Percentiles rank a stretch among this genome's conserved stretches.
Evolutionary conservation across 1,140 invertebrate species (phyloP).

Genomic region (Cotesia vestalis): DNA sequence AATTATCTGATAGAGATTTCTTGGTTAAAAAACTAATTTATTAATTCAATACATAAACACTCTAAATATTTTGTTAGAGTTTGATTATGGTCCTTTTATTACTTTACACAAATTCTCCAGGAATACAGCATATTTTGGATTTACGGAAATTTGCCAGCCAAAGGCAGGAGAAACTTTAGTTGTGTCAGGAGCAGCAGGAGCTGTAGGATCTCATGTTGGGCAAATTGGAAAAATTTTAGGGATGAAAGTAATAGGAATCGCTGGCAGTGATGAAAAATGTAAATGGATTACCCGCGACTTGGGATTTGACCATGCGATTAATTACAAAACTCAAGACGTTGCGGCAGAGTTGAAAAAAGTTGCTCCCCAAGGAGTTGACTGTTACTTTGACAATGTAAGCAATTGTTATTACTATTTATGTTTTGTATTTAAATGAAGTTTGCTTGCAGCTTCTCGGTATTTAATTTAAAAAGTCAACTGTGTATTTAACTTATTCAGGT

Average conservation of each 20-base stretch:
- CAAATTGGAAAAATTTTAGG: constrained; percentile 78
- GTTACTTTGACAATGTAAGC: constrained; percentile 79
- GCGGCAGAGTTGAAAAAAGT: constrained; percentile 67
- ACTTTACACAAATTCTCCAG: constrained; percentile 53
- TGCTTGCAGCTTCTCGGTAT: not conserved
- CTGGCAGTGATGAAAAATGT: constrained; percentile 76
- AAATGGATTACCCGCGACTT: constrained; percentile 73
- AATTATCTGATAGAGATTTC: constrained; percentile 22
- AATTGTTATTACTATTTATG: not conserved
- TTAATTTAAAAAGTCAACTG: not conserved
- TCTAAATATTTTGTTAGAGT: not conserved
- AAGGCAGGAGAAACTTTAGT: constrained; percentile 75
- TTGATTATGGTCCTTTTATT: too few relatives aligned
- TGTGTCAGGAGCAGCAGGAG: constrained; percentile 72
- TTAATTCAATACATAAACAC: not conserved
- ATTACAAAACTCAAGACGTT: constrained; percentile 75
- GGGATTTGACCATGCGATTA: constrained; percentile 75
- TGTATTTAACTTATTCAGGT: not conserved
- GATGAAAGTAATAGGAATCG: constrained; percentile 76
- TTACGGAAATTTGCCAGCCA: constrained; percentile 75
- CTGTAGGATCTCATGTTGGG: constrained; percentile 76
- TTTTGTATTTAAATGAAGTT: too few relatives aligned
- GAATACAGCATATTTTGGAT: constrained; percentile 79
- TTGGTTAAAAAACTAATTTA: not conserved
- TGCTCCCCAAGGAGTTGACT: constrained; percentile 76